Conservation (phyloP, 2,113 vertebrate genomes). For the Tiliqua scincoides region DNA sequence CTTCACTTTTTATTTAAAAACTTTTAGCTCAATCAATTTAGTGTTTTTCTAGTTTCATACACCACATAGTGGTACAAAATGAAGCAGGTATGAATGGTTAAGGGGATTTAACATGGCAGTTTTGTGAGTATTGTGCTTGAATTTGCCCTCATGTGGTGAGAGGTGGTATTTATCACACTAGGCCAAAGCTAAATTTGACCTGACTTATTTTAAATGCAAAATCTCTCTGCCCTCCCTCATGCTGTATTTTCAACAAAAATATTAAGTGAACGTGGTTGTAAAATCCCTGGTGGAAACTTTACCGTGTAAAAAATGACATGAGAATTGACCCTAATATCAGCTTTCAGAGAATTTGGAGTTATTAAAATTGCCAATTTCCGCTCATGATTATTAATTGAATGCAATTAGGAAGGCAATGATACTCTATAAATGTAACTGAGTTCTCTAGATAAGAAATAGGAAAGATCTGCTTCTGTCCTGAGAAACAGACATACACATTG, state of each 20-base stretch:
- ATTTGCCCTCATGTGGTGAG: background rate
- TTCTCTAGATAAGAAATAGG: conserved; percentile 12
- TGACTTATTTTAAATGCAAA: background rate
- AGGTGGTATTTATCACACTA: background rate
- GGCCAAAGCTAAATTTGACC: background rate
- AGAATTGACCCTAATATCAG: background rate
- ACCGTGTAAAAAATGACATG: background rate
- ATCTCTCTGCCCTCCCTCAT: background rate
- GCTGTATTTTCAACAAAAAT: background rate
- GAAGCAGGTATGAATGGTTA: background rate
- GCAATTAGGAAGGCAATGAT: background rate
- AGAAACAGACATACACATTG: background rate
- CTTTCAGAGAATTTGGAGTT: background rate
- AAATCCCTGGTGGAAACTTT: background rate
- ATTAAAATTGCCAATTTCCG: background rate
- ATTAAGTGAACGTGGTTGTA: background rate
- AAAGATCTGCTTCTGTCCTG: conserved; percentile 42
- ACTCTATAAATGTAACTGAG: background rate
- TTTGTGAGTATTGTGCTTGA: background rate
- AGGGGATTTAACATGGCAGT: background rate
- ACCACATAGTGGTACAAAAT: background rate
- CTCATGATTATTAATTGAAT: background rate
- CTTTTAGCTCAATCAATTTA: background rate
- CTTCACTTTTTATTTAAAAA: background rate
- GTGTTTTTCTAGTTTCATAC: background rate